Base-by-base conservation (phyloP, 2,888 invertebrate species). In the Leptarthrus brevirostris region DNA sequence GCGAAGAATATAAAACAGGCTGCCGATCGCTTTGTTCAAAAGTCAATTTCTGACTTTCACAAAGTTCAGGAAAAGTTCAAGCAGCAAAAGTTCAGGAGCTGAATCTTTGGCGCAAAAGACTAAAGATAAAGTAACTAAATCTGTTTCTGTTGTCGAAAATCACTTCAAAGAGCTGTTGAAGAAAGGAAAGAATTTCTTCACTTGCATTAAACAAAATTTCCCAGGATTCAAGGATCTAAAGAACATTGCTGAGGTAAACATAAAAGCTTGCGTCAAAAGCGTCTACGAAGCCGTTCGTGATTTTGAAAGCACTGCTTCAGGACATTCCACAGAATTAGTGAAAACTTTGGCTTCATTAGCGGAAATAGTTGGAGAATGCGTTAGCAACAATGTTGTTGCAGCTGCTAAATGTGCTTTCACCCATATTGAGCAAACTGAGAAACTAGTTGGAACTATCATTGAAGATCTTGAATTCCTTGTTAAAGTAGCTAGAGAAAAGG, bases 341-440 rank as follows among this genome's bases (percentile, higher is more conserved):
- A 61, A 61, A n/a, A 20, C 61, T 20, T 61, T 61, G 22, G 61
- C 36, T 10, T 34, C 34, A 14, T 4, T 61, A 6, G 61, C 34
- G 20, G 36, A 40, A 36, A 30, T 61, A 20, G 40, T 61, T 20
- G 40, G 16, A 20, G 40, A 61, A 20, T 61, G 61, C 14, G 61
- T 36, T 4, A 20, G 36, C 20, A 36, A 22, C 2, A 61, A 61
- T 36, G 61, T 16, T 2, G 16, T 36, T 61, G 14, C 18, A 34
- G 61, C 61, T 40, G 36, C 61, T 10, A 61, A 61, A 20, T 61
- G 61, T 12, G 61, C 61, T 18, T 22, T 40, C 2, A 61, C n/a
- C 18, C 36, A 61, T 12, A 61, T 61, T 18, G 61, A 61, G 3
- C 16, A 61, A 12, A 22, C 61, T 12, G 36, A 61, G 18, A 16